phyloP scores from a whole-genome alignment of 2,888 invertebrate species.

The Tanypteryx hageni region DNA sequence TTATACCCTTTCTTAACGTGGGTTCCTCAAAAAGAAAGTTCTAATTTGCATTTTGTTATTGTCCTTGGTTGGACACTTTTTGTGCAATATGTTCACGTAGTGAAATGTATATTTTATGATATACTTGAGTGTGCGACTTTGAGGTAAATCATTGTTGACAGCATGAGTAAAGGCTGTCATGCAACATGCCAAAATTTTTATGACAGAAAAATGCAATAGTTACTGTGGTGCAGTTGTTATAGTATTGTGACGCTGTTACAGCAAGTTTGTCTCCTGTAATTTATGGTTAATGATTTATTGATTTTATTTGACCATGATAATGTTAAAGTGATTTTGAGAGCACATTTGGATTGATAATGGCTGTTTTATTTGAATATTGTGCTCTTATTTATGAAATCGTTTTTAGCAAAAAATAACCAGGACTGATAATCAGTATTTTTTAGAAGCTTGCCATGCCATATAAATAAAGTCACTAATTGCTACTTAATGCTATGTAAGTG shows the following conservation, averaged over 20 bases:
- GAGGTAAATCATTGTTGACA: not conserved
- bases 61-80: conserved; percentile 37
- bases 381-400: conserved; percentile 46
- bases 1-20: not conserved
- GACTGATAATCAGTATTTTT: conserved; percentile 50
- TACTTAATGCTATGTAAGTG: conserved; percentile 52
- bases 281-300: conserved; percentile 27
- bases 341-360: conserved; percentile 33
- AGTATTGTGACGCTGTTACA: not conserved
- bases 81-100: conserved; percentile 58
- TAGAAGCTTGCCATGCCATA: conserved; percentile 59
- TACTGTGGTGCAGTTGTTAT: not conserved
- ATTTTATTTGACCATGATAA: conserved; percentile 25
- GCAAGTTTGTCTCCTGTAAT: conserved; percentile 18
- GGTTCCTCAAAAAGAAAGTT: not conserved
- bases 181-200: not conserved
- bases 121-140: too few relatives aligned
- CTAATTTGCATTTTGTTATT: conserved; percentile 30
- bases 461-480: conserved; percentile 51
- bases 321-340: conserved; percentile 42
- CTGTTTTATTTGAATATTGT: conserved; percentile 39
- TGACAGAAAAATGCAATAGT: not conserved
- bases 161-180: not conserved
- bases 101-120: conserved; percentile 23
- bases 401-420: conserved; percentile 23